phyloP scores from a whole-genome alignment of 1,140 invertebrate species.

The Trichonephila inaurata region DNA sequence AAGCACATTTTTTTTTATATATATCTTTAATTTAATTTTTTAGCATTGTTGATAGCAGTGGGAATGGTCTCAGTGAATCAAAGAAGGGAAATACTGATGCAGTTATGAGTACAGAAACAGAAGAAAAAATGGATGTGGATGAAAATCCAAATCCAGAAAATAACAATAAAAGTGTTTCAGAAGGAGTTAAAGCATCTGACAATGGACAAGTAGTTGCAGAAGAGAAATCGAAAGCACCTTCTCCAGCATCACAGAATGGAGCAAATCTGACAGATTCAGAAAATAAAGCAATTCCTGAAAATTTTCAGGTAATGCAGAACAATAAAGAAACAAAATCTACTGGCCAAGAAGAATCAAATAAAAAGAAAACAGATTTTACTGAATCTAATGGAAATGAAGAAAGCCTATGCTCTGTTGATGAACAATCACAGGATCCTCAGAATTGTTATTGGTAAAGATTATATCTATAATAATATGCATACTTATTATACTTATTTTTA shows the following conservation, averaged over 20 bases:
- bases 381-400: conserved; percentile 67
- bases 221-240: conserved; percentile 5
- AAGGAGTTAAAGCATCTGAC: background rate
- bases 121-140: conserved; percentile 47
- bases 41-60: background rate
- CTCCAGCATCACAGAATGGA: background rate
- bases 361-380: conserved; percentile 1
- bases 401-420: conserved; percentile 70
- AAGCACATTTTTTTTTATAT: no score
- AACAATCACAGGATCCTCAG: conserved; percentile 49
- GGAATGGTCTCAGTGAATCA: background rate
- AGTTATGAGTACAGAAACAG: background rate
- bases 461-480: background rate
- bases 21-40: background rate
- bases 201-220: background rate
- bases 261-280: conserved; percentile 2
- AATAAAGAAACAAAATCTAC: conserved; percentile 39
- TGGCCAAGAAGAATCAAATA: background rate
- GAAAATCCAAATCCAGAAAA: background rate
- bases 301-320: conserved; percentile 57
- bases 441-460: conserved; percentile 74
- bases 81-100: background rate
- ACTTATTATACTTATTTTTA: no score
- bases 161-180: background rate
- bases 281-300: conserved; percentile 41